Conservation (phyloP, 1,140 invertebrate species). For the Sesamia nonagrioides region DNA sequence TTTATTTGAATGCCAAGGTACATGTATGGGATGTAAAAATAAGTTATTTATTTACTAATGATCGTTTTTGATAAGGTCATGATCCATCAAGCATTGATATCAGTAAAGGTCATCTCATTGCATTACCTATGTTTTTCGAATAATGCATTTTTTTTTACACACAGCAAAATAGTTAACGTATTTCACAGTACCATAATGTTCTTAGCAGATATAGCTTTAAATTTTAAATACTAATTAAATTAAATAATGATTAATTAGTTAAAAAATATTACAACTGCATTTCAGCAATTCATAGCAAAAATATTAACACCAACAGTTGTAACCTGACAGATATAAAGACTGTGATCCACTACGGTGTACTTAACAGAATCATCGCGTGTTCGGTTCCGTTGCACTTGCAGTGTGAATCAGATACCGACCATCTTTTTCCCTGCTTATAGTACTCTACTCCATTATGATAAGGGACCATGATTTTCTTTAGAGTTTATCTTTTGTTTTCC, state of each 20-base stretch:
- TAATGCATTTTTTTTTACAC: not conserved
- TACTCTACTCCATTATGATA: too few relatives aligned
- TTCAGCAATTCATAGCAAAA: slow-evolving; percentile 51
- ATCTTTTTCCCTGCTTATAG: too few relatives aligned
- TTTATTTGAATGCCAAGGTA: slow-evolving; percentile 29
- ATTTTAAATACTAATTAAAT: not conserved
- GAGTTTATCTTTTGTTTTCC: too few relatives aligned
- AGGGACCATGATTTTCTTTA: too few relatives aligned
- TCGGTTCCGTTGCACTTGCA: too few relatives aligned
- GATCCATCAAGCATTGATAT: not conserved
- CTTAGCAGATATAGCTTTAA: not conserved
- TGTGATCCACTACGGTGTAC: not conserved
- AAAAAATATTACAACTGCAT: slow-evolving; percentile 53
- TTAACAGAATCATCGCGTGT: too few relatives aligned
- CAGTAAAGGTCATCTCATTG: slow-evolving; percentile 1
- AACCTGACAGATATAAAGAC: not conserved
- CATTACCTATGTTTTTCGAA: not conserved
- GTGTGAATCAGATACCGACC: too few relatives aligned
- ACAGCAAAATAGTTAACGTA: not conserved
- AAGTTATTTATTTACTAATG: not conserved
- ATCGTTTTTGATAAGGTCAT: slow-evolving; percentile 10
- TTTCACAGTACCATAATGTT: not conserved
- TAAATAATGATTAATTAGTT: slow-evolving; percentile 3
- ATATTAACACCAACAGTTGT: not conserved
- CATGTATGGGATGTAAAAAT: not conserved